Conservation (phyloP, 1,140 invertebrate genomes). For the Pinna nobilis region DNA sequence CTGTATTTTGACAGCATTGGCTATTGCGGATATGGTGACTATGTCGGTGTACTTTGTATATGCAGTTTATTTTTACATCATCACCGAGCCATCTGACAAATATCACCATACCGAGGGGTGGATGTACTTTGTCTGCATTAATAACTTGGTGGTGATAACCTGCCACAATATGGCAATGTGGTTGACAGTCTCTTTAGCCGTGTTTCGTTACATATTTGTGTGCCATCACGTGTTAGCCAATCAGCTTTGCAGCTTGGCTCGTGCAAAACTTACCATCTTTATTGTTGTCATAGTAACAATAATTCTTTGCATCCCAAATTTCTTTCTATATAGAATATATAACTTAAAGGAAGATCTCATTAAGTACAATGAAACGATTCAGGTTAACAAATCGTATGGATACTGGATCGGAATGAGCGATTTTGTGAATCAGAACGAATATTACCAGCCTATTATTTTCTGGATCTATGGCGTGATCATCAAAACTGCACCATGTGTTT, state of each 20-base stretch:
- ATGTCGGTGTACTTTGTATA: conserved; percentile 92
- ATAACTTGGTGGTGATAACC: conserved; percentile 83
- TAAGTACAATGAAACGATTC: background rate
- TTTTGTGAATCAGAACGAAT: conserved; percentile 42
- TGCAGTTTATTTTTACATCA: conserved; percentile 79
- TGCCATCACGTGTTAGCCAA: conserved; percentile 84
- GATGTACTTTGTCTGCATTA: conserved; percentile 70
- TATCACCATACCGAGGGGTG: conserved; percentile 57
- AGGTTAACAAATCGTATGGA: conserved; percentile 16
- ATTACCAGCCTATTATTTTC: conserved; percentile 76
- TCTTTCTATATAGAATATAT: conserved; percentile 70
- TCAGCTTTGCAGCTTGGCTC: conserved; percentile 82
- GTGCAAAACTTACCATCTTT: conserved; percentile 85
- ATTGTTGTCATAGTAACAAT: conserved; percentile 84
- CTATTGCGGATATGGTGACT: conserved; percentile 89
- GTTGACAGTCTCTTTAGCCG: conserved; percentile 92
- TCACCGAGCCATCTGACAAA: conserved; percentile 43
- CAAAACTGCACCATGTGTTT: conserved; percentile 86
- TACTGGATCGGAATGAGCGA: conserved; percentile 56
- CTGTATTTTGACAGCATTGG: conserved; percentile 87
- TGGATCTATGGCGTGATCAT: conserved; percentile 92
- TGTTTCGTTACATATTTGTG: conserved; percentile 95
- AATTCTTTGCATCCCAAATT: conserved; percentile 86
- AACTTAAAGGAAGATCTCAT: conserved; percentile 16
- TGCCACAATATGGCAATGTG: conserved; percentile 95